A percentile compares a stretch with the other conserved stretches of the same genome.
phyloP scores from a whole-genome alignment of 2,113 vertebrate species.

The Phalacrocorax pelagicus region DNA sequence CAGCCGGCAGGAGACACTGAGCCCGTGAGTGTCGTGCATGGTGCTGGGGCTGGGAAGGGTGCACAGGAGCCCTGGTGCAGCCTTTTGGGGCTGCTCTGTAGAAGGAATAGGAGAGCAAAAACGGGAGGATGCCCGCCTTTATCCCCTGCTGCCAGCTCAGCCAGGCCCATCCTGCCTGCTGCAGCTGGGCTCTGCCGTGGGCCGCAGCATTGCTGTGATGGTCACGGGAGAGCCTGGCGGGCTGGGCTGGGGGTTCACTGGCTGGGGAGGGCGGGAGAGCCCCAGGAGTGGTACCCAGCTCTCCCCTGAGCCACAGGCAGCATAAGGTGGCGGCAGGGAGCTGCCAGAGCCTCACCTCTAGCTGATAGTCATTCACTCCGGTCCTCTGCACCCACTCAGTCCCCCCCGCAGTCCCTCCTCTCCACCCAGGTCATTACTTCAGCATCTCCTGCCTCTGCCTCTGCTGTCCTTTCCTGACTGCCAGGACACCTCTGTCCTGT shows the following conservation, averaged over 20 bases:
- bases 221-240: no score
- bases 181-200: rapidly evolving
- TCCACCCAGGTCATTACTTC: no score
- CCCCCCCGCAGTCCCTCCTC: not conserved
- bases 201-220: rapidly evolving
- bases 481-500: no score
- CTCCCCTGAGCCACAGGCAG: rapidly evolving
- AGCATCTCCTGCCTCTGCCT: rapidly evolving
- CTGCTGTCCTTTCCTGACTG: not conserved
- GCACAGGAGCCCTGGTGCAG: rapidly evolving
- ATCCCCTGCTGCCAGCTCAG: not conserved
- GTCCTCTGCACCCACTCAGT: not conserved
- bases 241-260: no score
- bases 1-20: rapidly evolving
- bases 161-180: not conserved
- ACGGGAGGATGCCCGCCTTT: not conserved
- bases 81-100: not conserved
- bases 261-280: not conserved
- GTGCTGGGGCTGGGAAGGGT: not conserved
- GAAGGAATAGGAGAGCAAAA: not conserved
- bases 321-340: rapidly evolving
- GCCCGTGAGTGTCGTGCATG: rapidly evolving
- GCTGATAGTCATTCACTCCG: no score
- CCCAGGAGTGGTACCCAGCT: no score
- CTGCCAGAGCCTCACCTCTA: not conserved